phyloP scores from a whole-genome alignment of 1,140 invertebrate genomes.

The Helicoverpa zea region DNA sequence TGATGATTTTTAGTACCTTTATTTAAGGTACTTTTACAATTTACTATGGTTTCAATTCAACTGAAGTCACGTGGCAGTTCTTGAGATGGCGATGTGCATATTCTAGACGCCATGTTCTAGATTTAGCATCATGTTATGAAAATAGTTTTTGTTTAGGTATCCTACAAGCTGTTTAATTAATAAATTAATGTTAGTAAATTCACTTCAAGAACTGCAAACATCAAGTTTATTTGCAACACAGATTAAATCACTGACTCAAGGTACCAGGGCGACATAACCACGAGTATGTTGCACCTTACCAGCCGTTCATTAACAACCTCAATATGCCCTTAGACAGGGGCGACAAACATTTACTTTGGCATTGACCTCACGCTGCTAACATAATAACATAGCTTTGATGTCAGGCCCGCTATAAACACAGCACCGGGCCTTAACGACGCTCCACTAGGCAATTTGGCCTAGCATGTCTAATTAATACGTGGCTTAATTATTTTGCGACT shows the following conservation, averaged over 20 bases:
- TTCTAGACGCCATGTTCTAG: no score
- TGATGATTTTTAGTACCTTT: no score
- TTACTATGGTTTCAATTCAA: no score
- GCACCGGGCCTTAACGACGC: constrained; percentile 27
- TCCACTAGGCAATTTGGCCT: constrained; percentile 32
- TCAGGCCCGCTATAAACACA: constrained; percentile 15
- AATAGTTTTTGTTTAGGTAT: no score
- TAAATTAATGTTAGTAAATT: neutral
- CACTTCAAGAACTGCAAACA: neutral
- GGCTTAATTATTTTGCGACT: constrained; percentile 22
- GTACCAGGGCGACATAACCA: constrained; percentile 1
- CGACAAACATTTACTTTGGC: constrained; percentile 42
- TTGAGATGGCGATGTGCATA: no score
- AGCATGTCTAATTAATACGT: constrained; percentile 44
- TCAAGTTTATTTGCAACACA: neutral
- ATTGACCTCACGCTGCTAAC: constrained; percentile 47
- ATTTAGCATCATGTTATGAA: no score
- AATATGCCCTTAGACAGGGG: constrained; percentile 29
- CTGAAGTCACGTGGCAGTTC: no score
- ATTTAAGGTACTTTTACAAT: no score
- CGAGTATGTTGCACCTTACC: constrained; percentile 29
- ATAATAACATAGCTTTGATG: constrained; percentile 49
- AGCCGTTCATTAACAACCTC: constrained; percentile 42
- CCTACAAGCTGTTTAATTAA: neutral
- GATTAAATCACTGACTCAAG: neutral